Conservation (phyloP, 35 echinoderm and acorn worm species). For the Apostichopus californicus region DNA sequence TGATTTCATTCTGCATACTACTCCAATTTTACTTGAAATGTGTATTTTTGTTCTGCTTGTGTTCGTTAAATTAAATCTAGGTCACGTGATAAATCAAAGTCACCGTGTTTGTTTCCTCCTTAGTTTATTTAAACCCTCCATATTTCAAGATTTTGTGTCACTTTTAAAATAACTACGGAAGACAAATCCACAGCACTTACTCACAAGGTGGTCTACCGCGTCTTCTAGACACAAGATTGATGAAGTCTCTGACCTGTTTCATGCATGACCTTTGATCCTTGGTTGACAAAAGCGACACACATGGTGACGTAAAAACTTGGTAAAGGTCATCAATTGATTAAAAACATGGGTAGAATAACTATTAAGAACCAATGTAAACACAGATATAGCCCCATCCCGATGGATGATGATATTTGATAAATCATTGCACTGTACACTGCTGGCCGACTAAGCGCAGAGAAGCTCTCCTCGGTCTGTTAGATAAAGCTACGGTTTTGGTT, state of each 20-base stretch:
- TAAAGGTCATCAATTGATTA: not conserved
- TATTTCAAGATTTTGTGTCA: conserved; percentile 20
- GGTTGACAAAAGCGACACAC: conserved; percentile 41
- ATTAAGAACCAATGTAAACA: conserved; percentile 28
- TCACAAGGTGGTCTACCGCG: conserved; percentile 11
- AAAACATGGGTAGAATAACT: conserved; percentile 23
- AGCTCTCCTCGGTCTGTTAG: too few species aligned
- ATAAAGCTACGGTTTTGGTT: too few species aligned
- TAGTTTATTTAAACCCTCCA: conserved; percentile 19
- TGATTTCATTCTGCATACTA: too few species aligned
- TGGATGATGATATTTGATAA: too few species aligned
- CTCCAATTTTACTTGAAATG: too few species aligned
- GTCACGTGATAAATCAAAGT: not conserved
- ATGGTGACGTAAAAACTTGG: conserved; percentile 13
- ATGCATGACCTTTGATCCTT: conserved; percentile 23
- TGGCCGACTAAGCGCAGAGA: too few species aligned
- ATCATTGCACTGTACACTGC: too few species aligned
- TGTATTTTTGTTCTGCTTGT: too few species aligned
- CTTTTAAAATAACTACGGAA: conserved; percentile 1
- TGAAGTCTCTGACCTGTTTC: conserved; percentile 43
- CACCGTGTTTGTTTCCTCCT: not conserved
- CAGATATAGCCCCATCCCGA: not conserved
- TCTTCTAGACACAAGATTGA: conserved; percentile 3
- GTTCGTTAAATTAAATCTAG: not conserved
- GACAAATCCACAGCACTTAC: conserved; percentile 12